phyloP scores from a whole-genome alignment of 2,797 vertebrate genomes.

The Xenops minutus region DNA sequence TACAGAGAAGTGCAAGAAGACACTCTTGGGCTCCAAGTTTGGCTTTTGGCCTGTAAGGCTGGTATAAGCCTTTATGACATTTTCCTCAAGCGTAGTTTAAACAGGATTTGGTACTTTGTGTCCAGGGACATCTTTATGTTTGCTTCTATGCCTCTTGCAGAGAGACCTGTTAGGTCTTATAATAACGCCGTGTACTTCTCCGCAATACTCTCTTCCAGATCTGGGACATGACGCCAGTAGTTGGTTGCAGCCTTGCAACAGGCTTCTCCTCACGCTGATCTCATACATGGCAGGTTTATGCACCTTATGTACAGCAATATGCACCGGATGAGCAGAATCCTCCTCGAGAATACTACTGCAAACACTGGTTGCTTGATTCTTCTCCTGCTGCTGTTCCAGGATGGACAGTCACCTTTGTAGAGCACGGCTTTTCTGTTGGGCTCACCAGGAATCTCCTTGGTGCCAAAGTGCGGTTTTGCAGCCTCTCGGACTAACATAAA shows the following conservation, averaged over 20 bases:
- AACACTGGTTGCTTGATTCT: conserved; percentile 60
- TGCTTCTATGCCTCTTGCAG: background rate
- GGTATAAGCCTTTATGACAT: background rate
- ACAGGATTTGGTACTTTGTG: background rate
- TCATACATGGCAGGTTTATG: background rate
- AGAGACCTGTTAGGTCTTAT: background rate
- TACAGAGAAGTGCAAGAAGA: background rate
- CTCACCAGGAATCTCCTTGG: conserved; percentile 4
- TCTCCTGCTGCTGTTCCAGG: conserved; percentile 50
- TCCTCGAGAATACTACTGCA: conserved; percentile 57
- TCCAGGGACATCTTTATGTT: background rate
- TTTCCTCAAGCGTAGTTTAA: background rate
- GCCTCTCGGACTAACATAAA: background rate
- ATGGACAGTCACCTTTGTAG: conserved; percentile 38
- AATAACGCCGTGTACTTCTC: background rate
- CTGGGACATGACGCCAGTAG: conserved; percentile 96
- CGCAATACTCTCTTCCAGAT: conserved; percentile 77
- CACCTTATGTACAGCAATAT: conserved; percentile 55
- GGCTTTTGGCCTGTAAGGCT: background rate
- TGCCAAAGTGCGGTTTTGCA: background rate
- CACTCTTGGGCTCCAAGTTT: background rate
- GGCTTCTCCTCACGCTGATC: conserved; percentile 90
- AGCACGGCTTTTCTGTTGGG: conserved; percentile 41
- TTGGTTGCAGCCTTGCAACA: conserved; percentile 92
- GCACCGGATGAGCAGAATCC: conserved; percentile 22